Percentiles rank a stretch among this genome's conserved stretches.
phyloP scores from a whole-genome alignment of 2,113 vertebrate species.

The Archilochus colubris region DNA sequence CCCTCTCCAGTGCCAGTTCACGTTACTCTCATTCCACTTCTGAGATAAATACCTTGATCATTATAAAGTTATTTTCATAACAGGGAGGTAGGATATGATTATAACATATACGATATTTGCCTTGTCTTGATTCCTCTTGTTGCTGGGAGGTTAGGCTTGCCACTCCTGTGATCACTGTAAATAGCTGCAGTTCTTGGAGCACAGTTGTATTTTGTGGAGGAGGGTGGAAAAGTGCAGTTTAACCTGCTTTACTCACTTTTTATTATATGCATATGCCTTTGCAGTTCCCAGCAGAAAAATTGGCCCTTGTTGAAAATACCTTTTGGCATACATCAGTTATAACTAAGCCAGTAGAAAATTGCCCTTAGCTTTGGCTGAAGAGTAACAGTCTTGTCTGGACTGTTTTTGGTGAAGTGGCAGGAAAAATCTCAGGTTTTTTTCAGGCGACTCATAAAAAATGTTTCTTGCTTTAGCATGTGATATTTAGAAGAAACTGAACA shows the following conservation, averaged over 20 bases:
- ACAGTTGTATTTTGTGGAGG: background rate
- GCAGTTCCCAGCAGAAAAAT: constrained; percentile 42
- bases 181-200: background rate
- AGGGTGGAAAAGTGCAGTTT: constrained; percentile 34
- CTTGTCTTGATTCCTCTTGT: background rate
- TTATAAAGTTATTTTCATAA: background rate
- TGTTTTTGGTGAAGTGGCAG: constrained; percentile 66
- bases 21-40: background rate
- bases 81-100: background rate
- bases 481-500: constrained; percentile 26
- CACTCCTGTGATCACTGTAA: background rate
- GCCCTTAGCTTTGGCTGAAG: constrained; percentile 54
- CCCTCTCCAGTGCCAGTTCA: background rate
- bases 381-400: constrained; percentile 61
- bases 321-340: constrained; percentile 62
- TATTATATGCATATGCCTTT: constrained; percentile 52
- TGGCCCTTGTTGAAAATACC: constrained; percentile 57
- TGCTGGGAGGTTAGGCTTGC: constrained; percentile 20
- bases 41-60: background rate
- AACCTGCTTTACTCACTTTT: constrained; percentile 44
- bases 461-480: constrained; percentile 14
- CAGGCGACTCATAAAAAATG: constrained; percentile 34
- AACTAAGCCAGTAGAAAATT: constrained; percentile 68
- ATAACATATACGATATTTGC: background rate
- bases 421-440: constrained; percentile 46